Base-by-base conservation (phyloP, 2,113 vertebrate species). In the Coreoperca whiteheadi region DNA sequence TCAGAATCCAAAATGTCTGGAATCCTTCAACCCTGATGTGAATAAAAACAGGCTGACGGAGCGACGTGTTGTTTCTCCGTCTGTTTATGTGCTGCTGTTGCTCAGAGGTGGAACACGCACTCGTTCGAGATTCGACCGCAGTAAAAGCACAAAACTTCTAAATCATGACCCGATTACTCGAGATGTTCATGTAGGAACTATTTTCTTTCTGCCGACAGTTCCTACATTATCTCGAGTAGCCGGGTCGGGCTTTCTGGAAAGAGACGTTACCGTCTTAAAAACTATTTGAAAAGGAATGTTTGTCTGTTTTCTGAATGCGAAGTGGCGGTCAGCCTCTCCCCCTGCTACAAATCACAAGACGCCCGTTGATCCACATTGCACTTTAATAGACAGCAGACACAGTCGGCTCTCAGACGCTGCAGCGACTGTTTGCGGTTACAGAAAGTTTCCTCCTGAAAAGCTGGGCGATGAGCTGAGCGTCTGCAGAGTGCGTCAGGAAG, bases 41-140 rank as follows among this genome's bases (percentile, higher is more conserved):
- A 92, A 91, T 93, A 89, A 93, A n/a, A 93, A 84, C 69, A 18
- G 74, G 77, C 85, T 74, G 73, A 86, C 14, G 69, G 66, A 88
- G 60, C 30, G 4, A 39, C 77, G 21, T 12, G 0, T 66, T 64
- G 16, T 63, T 39, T 25, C 46, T 37, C 34, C 0, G 32, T 53
- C 20, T 83, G 57, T 75, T 64, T 39, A 0, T 70, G 20, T 30
- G 54, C 28, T 25, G 39, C 51, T 12, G 14, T 0, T 32, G 11
- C 11, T 63, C 8, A 39, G 8, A 9, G 6, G 1, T 39, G 7
- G 32, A 34, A 39, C 6, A 39, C 7, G 37, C 8, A 6, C 37
- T 39, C 37, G 1, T 41, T 9, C 39, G 2, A 34, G 32, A 34
- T 34, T 34, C 6, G 4, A 34, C 32, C 0, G 32, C 4, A 34